Evolutionary conservation across 2,888 invertebrate species (phyloP).

Genomic region (Xestia c-nigrum): DNA sequence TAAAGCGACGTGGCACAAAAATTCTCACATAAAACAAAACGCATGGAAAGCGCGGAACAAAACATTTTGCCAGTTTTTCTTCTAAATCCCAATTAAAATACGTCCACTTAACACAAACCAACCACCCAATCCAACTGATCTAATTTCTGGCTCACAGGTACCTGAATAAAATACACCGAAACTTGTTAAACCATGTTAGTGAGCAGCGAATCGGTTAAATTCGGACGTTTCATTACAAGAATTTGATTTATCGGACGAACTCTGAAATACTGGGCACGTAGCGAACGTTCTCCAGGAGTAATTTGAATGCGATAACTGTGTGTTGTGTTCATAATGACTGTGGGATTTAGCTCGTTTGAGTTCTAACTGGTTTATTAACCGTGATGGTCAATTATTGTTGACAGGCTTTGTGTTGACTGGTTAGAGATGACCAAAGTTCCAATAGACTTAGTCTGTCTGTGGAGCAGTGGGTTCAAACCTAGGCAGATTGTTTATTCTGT

Average conservation of each 20-base stretch:
- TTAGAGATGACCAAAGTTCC: neutral
- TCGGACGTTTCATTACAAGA: slow-evolving; percentile 87
- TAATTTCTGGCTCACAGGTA: slow-evolving; percentile 47
- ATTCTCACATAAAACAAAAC: neutral
- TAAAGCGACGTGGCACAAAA: neutral
- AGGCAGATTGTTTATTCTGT: neutral
- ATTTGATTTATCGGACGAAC: slow-evolving; percentile 84
- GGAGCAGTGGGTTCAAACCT: neutral
- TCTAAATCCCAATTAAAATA: slow-evolving; percentile 7
- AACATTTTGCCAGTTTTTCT: neutral
- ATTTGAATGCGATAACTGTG: slow-evolving; percentile 66
- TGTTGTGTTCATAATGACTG: slow-evolving; percentile 53
- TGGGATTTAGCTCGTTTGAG: slow-evolving; percentile 35
- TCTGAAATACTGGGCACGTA: slow-evolving; percentile 79
- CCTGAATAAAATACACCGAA: slow-evolving; percentile 64
- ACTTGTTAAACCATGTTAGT: slow-evolving; percentile 71
- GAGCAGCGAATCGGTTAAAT: slow-evolving; percentile 74
- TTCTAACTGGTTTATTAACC: slow-evolving; percentile 36
- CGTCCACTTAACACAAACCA: neutral
- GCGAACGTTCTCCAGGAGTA: slow-evolving; percentile 55
- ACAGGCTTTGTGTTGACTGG: neutral
- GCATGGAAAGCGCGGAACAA: neutral
- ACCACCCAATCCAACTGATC: slow-evolving; percentile 49
- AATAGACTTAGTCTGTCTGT: neutral
- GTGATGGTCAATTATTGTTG: slow-evolving; percentile 1